Evolutionary conservation across 2,113 vertebrate species (phyloP).

Genomic region (Leucoraja erinaceus): DNA sequence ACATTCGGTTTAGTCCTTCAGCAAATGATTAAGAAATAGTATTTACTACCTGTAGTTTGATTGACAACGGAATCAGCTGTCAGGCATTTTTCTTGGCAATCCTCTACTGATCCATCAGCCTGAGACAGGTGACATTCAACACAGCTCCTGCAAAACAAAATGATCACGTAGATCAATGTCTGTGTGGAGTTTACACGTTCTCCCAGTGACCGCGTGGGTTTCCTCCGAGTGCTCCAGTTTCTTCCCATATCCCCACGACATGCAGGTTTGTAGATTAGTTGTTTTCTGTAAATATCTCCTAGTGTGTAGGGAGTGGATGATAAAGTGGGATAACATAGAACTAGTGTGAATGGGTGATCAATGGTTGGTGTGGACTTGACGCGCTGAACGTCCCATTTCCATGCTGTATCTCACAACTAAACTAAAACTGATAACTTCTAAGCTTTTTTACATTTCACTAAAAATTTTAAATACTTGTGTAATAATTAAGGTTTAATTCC

Average conservation of each 20-base stretch:
- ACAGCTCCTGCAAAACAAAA: conserved; percentile 70
- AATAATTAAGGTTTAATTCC: neutral
- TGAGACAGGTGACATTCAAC: conserved; percentile 83
- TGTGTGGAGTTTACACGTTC: too few species aligned
- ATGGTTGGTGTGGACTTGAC: too few species aligned
- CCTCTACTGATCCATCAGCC: conserved; percentile 51
- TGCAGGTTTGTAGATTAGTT: too few species aligned
- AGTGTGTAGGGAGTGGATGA: too few species aligned
- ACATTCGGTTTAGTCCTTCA: neutral
- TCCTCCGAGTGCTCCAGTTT: too few species aligned
- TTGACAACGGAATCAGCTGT: conserved; percentile 65
- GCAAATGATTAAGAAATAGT: neutral
- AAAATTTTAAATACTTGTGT: neutral
- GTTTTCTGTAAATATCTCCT: too few species aligned
- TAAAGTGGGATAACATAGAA: too few species aligned
- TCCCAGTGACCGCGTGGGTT: too few species aligned
- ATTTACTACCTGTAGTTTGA: conserved; percentile 62
- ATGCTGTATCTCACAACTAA: too few species aligned
- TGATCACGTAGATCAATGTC: conserved; percentile 47
- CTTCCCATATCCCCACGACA: too few species aligned
- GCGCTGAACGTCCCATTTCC: too few species aligned
- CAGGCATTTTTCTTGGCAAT: conserved; percentile 74
- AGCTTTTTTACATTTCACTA: neutral
- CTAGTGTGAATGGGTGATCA: too few species aligned
- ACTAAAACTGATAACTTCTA: conserved; percentile 46